Conservation (phyloP, 2,797 vertebrate genomes). For the Sebastes diploproa region DNA sequence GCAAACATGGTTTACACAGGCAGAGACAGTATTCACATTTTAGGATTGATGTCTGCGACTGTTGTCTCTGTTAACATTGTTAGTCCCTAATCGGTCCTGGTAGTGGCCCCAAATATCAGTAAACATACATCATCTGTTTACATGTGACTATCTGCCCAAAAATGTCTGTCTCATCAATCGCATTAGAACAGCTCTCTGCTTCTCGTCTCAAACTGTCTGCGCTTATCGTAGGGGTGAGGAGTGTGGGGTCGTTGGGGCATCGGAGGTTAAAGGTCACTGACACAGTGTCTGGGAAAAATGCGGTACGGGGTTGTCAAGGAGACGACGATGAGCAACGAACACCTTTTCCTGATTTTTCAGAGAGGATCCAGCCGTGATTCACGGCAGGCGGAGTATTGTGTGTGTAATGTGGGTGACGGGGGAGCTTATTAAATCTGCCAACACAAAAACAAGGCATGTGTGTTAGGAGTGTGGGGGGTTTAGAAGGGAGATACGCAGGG, state of each 20-base stretch:
- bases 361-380: conserved; percentile 24
- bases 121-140: conserved; percentile 42
- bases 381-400: not conserved
- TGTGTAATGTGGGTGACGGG: conserved; percentile 32
- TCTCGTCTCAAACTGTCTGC: conserved; percentile 11
- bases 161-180: not conserved
- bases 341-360: conserved; percentile 24
- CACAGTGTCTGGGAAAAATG: conserved; percentile 7
- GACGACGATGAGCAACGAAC: conserved; percentile 10
- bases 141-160: conserved; percentile 18
- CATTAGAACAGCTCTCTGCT: conserved; percentile 10
- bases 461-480: not conserved
- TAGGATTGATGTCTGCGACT: conserved; percentile 29
- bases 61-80: conserved; percentile 32
- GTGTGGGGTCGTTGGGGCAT: not conserved
- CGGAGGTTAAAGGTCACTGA: conserved; percentile 35
- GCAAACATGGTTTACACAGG: conserved; percentile 31
- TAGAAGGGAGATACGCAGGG: not conserved
- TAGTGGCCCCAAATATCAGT: conserved; percentile 14
- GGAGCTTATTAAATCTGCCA: conserved; percentile 70
- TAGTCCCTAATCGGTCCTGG: conserved; percentile 27
- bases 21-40: not conserved
- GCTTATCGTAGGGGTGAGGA: not conserved
- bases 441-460: conserved; percentile 33
- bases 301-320: conserved; percentile 31